Evolutionary conservation across 1,140 invertebrate species (phyloP), one percentile per base, ranked within the genome.

Genomic region (Druon quercuslanigerum): DNA sequence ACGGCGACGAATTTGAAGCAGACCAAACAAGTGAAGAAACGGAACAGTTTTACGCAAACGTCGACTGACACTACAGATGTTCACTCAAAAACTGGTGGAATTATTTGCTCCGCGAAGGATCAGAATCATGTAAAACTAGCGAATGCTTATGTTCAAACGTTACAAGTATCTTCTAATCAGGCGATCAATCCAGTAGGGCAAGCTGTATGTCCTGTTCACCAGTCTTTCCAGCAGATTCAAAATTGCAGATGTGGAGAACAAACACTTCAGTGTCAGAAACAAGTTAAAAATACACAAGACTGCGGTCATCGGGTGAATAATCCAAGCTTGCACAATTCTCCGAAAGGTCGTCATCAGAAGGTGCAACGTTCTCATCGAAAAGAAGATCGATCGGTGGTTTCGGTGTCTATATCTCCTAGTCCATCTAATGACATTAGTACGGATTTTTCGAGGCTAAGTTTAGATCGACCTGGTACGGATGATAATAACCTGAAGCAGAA

Each of bases 1-100:
- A 19, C 12, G 9, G 40, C 40, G 6, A 46, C 4, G 7, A 46
- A 46, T 46, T 46, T 71, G 0, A 83, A 81, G 5, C 76, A 51
- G n/a, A 20, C 83, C 1, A 83, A 84, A 50, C 79, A 80, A 9
- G 50, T 87, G 0, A 87, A 83, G 71, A 91, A 90, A 76, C 82
- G 87, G 0, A 90, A 91, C 52, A 90, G 89, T 73, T 89, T 84
- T 19, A 87, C 88, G 0, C 90, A 91, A 81, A 91, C 90, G 0
- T 84, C 82, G 0, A 85, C 74, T 0, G 77, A 82, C 14, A 56
- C 77, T 5, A 77, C 78, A 7, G 70, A 52, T 13, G 85, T 84
- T 0, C 84, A 89, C 16, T 91, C 90, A 0, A 89, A 87, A 76
- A 89, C 85, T 0, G 87, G 90, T 2, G 86, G 85, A 1, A 87